Evolutionary conservation across 1,140 invertebrate species (phyloP).

Genomic region (Bombyx mori): ASM3026992v2 NC_085117.1:14583001-14583500

Average conservation of each 20-base stretch:
- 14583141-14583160: constrained; percentile 68
- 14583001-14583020: constrained; percentile 33
- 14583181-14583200: constrained; percentile 64
- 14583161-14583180: constrained; percentile 65
- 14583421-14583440: constrained; percentile 51
- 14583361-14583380: no score
- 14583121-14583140: constrained; percentile 62
- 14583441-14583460: constrained; percentile 62
- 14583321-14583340: no score
- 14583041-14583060: constrained; percentile 42
- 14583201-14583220: constrained; percentile 24
- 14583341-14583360: no score
- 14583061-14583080: constrained; percentile 65
- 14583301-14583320: no score
- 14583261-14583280: constrained; percentile 22
- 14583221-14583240: no score
- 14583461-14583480: constrained; percentile 70
- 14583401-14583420: constrained; percentile 35
- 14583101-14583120: constrained; percentile 70
- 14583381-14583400: constrained; percentile 35
- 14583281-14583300: constrained; percentile 8
- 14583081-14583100: constrained; percentile 71
- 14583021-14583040: constrained; percentile 15
- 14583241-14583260: no score
- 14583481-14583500: constrained; percentile 66